These are phyloP conservation scores for Phthorimaea operculella DNA, from an alignment of 1,140 invertebrate genomes.

Conservation along the genomic window DNA sequence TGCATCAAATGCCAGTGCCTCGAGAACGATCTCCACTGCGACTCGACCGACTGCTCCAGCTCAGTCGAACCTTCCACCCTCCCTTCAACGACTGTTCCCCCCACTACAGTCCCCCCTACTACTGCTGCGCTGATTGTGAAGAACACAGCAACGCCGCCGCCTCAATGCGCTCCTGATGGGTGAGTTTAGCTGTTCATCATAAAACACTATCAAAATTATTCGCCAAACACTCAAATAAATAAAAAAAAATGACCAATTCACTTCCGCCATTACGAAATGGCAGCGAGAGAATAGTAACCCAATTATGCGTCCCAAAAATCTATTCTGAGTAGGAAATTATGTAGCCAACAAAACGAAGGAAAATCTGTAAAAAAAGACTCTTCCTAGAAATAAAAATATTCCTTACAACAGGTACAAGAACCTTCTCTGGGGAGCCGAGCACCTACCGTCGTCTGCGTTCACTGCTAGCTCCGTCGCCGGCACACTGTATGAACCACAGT, in stretches of 20 bases:
- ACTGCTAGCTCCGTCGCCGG: slow-evolving; percentile 69
- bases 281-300: too few relatives aligned
- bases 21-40: slow-evolving; percentile 78
- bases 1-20: slow-evolving; percentile 82
- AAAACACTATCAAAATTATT: too few relatives aligned
- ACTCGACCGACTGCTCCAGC: slow-evolving; percentile 59
- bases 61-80: not conserved
- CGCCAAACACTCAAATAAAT: too few relatives aligned
- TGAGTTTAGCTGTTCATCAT: slow-evolving; percentile 21
- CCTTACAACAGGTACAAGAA: slow-evolving; percentile 18
- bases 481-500: slow-evolving; percentile 61
- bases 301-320: too few relatives aligned
- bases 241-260: too few relatives aligned
- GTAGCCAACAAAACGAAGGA: too few relatives aligned
- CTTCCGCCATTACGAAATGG: too few relatives aligned
- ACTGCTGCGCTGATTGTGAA: slow-evolving; percentile 30
- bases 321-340: too few relatives aligned
- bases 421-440: slow-evolving; percentile 66
- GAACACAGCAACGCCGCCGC: slow-evolving; percentile 39
- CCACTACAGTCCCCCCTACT: slow-evolving; percentile 8
- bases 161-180: slow-evolving; percentile 47
- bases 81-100: slow-evolving; percentile 5
- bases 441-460: slow-evolving; percentile 69
- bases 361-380: too few relatives aligned
- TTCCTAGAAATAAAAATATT: too few relatives aligned